A percentile compares a stretch with the other conserved stretches of the same genome.
phyloP scores from a whole-genome alignment of 2,113 vertebrate genomes.

The Girardinichthys multiradiatus region DNA sequence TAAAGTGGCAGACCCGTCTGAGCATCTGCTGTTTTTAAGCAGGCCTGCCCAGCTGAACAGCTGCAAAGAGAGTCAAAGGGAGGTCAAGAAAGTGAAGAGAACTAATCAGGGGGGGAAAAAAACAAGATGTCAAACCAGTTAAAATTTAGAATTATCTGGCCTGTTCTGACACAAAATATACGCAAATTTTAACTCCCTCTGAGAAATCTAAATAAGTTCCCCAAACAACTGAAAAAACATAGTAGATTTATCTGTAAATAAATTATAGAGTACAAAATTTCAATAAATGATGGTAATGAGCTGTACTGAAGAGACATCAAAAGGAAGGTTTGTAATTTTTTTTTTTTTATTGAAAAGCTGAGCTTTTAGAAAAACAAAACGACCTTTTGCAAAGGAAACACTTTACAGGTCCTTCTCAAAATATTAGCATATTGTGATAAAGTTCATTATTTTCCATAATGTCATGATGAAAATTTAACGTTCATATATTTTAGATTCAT shows the following conservation, averaged over 20 bases:
- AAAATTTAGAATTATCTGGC: too few species aligned
- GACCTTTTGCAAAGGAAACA: too few species aligned
- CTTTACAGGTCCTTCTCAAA: too few species aligned
- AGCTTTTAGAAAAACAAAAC: too few species aligned
- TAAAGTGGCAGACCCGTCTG: neutral
- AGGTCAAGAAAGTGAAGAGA: neutral
- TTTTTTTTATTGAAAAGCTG: too few species aligned
- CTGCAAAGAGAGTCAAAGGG: neutral
- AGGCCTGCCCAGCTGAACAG: neutral
- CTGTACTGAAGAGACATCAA: too few species aligned
- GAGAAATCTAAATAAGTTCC: neutral
- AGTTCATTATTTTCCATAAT: too few species aligned
- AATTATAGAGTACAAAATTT: neutral
- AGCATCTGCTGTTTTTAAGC: conserved; percentile 1
- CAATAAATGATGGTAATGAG: neutral
- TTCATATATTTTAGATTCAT: too few species aligned
- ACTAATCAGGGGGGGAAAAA: neutral
- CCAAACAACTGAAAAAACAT: neutral
- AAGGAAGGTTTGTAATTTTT: too few species aligned
- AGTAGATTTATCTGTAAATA: neutral
- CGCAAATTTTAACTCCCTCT: too few species aligned
- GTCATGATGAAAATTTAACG: too few species aligned
- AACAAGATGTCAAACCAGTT: neutral
- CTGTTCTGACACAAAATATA: neutral
- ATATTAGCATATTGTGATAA: too few species aligned